Evolutionary conservation across 2,113 vertebrate species (phyloP), one percentile per base, ranked within the genome.

Genomic region (Climacteris rufus): DNA sequence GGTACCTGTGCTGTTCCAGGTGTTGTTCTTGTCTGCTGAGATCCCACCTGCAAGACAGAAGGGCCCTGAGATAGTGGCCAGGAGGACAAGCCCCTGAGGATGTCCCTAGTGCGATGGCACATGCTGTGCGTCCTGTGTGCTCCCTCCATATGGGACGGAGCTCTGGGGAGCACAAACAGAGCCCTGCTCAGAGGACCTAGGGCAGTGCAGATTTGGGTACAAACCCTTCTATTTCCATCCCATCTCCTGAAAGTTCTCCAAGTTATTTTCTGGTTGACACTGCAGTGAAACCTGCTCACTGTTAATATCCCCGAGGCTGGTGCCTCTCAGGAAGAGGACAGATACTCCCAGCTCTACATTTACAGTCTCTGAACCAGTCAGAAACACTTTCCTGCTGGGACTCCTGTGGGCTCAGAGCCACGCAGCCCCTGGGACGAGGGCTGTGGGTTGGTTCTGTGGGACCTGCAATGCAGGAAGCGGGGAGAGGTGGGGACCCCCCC

Each of bases 11-110:
- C 31, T 87, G 82, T 3, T 77, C 14, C 1, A 1, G 13, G 47
- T 63, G 81, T 22, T 90, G 84, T 49, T 72, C 23, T 24, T 6
- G 1, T 49, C 28, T 63, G 76, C 83, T 42, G 95, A 70, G 30
- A 77, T 90, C 54, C 56, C 93, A 93, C 93, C 96, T 97, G 86
- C 44, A 92, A 91, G 64, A 92, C 33, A 95, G 64, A 86, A 30
- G 18, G 15, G 6, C 11, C 9, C 23, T 93, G 66, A 86, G 68
- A 3, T 0, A 0, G 8, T 3, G 40, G 44, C 83, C 61, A 47
- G 31, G 57, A 86, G 68, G 33, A 45, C 15, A 44, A 70, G 23
- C 42, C 49, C 28, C 2, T 0, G 1, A 19, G 83, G 61, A 13
- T 42, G 64, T 61, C 52, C 56, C 37, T 27, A 2, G 4, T 7